Conservation (phyloP, 53 echinoderm and acorn worm species). For the Stichopus horrens region DNA sequence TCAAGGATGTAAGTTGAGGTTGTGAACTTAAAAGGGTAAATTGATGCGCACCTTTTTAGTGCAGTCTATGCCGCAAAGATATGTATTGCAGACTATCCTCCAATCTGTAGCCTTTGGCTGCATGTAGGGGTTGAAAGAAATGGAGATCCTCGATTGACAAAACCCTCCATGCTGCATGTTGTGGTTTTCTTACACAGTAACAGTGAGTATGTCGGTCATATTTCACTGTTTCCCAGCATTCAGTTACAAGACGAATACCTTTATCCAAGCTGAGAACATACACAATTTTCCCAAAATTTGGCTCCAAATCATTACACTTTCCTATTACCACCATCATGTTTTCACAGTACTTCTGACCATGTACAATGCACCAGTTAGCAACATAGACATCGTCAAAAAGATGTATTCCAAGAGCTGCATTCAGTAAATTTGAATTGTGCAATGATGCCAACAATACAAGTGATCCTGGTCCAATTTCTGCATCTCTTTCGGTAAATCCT, state of each 20-base stretch:
- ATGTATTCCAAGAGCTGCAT: neutral
- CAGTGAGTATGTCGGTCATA: conserved; percentile 27
- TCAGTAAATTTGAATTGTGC: conserved; percentile 18
- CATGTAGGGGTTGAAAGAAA: conserved; percentile 53
- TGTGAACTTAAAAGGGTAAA: too few species aligned
- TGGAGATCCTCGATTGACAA: conserved; percentile 47
- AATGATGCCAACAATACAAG: conserved; percentile 5
- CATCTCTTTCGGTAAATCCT: neutral
- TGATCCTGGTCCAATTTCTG: conserved; percentile 30
- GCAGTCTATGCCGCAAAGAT: conserved; percentile 1
- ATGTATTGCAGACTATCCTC: neutral
- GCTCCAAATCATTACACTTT: conserved; percentile 49
- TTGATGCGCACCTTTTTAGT: too few species aligned
- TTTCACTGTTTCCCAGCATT: conserved; percentile 2
- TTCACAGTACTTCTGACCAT: conserved; percentile 44
- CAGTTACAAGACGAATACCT: neutral
- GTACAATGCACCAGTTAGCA: conserved; percentile 47
- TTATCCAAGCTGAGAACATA: conserved; percentile 25
- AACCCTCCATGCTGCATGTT: neutral
- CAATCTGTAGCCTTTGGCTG: conserved; percentile 42
- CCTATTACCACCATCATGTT: conserved; percentile 46
- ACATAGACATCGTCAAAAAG: conserved; percentile 60
- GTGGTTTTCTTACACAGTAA: conserved; percentile 9
- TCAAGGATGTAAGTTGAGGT: too few species aligned
- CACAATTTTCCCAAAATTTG: conserved; percentile 41